Percentiles rank a stretch among this genome's conserved stretches.
Conservation (phyloP, 2,113 vertebrate species). For the Upupa epops region DNA sequence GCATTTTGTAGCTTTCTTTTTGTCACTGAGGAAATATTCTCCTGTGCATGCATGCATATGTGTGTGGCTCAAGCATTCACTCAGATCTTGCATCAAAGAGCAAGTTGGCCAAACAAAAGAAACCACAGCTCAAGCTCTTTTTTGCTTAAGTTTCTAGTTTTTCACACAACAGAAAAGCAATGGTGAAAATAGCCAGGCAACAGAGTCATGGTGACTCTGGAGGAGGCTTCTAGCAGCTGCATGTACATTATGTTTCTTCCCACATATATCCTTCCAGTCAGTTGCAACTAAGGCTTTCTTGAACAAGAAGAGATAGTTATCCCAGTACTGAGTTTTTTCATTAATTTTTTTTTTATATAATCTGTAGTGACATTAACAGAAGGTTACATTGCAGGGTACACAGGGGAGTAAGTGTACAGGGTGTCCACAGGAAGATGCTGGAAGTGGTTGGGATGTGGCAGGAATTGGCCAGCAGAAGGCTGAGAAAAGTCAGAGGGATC, state of each 20-base stretch:
- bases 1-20: background rate
- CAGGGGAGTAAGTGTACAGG: background rate
- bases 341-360: background rate
- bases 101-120: background rate
- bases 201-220: accelerated
- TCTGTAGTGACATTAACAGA: background rate
- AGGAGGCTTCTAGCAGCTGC: accelerated
- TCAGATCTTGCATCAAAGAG: background rate
- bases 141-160: background rate
- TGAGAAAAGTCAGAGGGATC: no score
- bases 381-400: no score
- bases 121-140: accelerated
- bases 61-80: background rate
- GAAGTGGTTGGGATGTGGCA: no score
- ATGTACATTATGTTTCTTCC: background rate
- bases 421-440: background rate
- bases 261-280: background rate
- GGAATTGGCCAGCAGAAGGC: no score
- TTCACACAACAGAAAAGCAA: background rate
- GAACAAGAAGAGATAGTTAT: background rate
- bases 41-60: background rate
- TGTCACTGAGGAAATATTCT: background rate
- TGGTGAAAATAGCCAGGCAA: background rate
- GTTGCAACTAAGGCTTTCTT: background rate
- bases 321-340: background rate